Base-by-base conservation (phyloP, 2,888 invertebrate species). In the Nymphalis polychloros region DNA sequence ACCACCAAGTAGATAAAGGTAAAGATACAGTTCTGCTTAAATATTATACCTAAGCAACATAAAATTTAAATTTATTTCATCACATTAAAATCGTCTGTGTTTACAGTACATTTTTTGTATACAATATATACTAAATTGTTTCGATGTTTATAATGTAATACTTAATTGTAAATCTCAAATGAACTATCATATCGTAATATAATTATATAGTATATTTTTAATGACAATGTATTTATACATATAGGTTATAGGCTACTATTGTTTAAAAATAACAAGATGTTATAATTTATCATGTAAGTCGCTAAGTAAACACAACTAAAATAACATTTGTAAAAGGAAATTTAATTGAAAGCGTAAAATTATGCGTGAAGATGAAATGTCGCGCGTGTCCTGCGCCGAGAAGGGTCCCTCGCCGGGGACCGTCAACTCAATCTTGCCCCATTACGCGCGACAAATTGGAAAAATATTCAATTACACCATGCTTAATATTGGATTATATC, bases 361-460 rank as follows among this genome's bases (percentile, higher is more conserved):
- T 79, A 83, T 81, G 82, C 81, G 81, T 80, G 78, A 78, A 78
- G 80, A 75, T 72, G 75, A 72, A 70, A 73, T 70, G 71, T 69
- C 73, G 74, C 64, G 70, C 73, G 73, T 72, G 73, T 72, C 73
- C 71, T 68, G 66, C 65, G 69, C 61, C 69, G 61, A 64, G 57
- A 66, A 53, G 67, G 69, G 68, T 63, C 66, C 73, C 65, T 77
- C 81, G 79, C 77, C 76, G 81, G 90, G 90, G 89, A 84, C 85
- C 90, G 86, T 88, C 90, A 89, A 92, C 91, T 91, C 92, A 92
- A 92, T 92, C 92, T 92, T 90, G 91, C 88, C 89, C 92, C 90
- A 92, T 92, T 92, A 92, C 90, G 87, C 86, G 88, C 90, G 89
- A 90, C 92, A 92, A 92, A 92, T 92, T 92, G 92, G 92, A 92